Evolutionary conservation across 2,113 vertebrate species (phyloP).

Genomic region (Tychaedon coryphoeus): DNA sequence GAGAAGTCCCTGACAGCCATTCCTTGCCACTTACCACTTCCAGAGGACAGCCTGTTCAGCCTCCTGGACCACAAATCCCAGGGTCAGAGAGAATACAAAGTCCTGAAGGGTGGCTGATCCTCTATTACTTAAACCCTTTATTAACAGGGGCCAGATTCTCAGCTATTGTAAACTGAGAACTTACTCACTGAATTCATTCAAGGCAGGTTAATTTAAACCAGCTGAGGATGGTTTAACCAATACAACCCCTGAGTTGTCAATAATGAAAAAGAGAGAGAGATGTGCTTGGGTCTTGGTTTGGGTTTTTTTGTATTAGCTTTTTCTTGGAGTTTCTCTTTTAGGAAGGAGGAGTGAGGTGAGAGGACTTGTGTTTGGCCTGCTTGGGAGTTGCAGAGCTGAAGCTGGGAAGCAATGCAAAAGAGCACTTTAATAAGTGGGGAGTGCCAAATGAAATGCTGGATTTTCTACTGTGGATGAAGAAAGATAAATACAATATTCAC

Average conservation of each 20-base stretch:
- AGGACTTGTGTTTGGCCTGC: not conserved
- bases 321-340: not conserved
- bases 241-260: not conserved
- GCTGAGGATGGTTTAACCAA: slow-evolving; percentile 14
- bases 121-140: not conserved
- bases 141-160: slow-evolving; percentile 1
- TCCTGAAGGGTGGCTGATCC: not conserved
- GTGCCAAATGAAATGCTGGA: slow-evolving; percentile 41
- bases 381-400: slow-evolving; percentile 8
- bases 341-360: not conserved
- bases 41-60: not conserved
- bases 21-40: not conserved
- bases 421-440: slow-evolving; percentile 35
- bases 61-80: not conserved
- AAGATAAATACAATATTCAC: slow-evolving; percentile 39
- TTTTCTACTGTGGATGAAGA: slow-evolving; percentile 5
- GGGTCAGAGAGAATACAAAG: not conserved
- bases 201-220: slow-evolving; percentile 18
- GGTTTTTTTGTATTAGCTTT: not conserved
- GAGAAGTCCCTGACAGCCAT: not conserved
- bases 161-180: not conserved
- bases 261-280: slow-evolving; percentile 5
- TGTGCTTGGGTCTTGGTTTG: not conserved
- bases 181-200: not conserved
- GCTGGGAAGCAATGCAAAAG: slow-evolving; percentile 22